Evolutionary conservation across 1,140 invertebrate genomes (phyloP).

Genomic region (Aphis craccivora): DNA sequence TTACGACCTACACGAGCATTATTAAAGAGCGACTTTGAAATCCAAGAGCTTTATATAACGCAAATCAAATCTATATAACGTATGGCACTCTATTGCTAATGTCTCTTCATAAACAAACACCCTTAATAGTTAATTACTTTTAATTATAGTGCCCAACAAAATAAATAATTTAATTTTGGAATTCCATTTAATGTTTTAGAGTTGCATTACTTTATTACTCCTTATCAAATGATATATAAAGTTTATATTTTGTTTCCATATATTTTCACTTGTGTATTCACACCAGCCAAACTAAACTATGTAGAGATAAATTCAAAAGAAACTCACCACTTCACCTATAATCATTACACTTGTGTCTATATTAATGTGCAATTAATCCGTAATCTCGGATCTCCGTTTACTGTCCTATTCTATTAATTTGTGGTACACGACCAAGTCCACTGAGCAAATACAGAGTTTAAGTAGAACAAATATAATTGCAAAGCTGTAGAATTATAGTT

Average conservation of each 20-base stretch:
- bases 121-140: slow-evolving; percentile 10
- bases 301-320: neutral
- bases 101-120: neutral
- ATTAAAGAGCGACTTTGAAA: neutral
- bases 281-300: neutral
- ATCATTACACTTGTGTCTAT: neutral
- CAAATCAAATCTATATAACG: neutral
- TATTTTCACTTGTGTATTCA: neutral
- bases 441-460: neutral
- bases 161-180: neutral
- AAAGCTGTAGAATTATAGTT: neutral
- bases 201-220: neutral
- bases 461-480: neutral
- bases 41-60: neutral
- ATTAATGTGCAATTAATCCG: neutral
- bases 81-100: neutral
- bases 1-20: neutral
- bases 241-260: neutral
- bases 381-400: neutral
- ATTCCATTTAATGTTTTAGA: neutral
- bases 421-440: neutral
- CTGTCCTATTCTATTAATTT: neutral
- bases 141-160: neutral
- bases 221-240: slow-evolving; percentile 13
- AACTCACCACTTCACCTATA: neutral